A percentile compares a stretch with the other conserved stretches of the same genome.
These are phyloP conservation scores for Petrolisthes manimaculis DNA, from an alignment of 2,888 invertebrate genomes.

Conservation along the genomic window DNA sequence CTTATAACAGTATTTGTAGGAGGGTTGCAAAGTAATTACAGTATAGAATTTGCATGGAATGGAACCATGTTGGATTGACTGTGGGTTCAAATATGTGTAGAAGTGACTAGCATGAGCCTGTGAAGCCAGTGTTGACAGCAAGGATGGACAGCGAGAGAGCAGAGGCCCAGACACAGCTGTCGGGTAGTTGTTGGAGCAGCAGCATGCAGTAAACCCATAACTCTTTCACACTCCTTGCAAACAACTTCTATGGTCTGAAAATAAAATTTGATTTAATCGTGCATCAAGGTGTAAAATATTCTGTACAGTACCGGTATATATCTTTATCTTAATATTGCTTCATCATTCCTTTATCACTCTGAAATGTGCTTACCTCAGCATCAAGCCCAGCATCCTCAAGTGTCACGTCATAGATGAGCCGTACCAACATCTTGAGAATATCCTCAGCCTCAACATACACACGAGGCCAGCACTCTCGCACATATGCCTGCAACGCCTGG, in stretches of 20 bases:
- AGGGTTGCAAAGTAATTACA: no score
- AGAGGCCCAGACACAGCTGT: neutral
- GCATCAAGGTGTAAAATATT: neutral
- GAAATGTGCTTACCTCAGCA: conserved; percentile 26
- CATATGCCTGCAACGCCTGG: conserved; percentile 43
- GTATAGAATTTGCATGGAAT: no score
- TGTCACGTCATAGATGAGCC: conserved; percentile 50
- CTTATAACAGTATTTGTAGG: no score
- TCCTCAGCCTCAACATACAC: conserved; percentile 22
- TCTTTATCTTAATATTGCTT: no score
- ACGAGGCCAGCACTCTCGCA: conserved; percentile 47
- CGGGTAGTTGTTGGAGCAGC: neutral
- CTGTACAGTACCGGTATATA: no score
- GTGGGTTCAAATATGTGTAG: neutral
- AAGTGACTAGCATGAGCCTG: neutral
- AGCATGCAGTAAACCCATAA: neutral
- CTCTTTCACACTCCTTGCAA: neutral
- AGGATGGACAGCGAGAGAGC: neutral
- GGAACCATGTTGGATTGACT: neutral
- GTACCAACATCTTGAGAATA: conserved; percentile 46
- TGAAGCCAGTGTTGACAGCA: neutral
- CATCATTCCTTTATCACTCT: no score
- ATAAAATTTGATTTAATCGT: neutral
- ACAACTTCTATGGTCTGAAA: neutral
- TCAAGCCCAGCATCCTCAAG: conserved; percentile 23